Conservation (phyloP, 2,888 invertebrate species). For the Nymphalis c-album region DNA sequence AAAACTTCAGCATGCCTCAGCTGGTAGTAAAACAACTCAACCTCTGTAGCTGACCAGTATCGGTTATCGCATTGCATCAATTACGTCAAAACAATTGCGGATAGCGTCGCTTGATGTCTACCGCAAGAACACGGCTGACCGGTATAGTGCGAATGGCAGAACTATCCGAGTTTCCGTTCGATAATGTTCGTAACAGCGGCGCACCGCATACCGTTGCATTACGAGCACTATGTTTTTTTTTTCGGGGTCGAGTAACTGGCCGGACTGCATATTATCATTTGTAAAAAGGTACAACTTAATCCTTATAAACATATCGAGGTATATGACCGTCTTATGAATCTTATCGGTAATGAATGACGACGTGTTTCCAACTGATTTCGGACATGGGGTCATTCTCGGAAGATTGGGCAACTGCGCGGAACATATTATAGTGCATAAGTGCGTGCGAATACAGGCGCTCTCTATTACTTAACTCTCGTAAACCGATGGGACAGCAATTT, state of each 20-base stretch:
- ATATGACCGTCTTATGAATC: neutral
- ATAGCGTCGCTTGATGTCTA: constrained; percentile 14
- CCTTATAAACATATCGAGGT: constrained; percentile 7
- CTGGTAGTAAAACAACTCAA: neutral
- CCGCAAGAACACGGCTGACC: constrained; percentile 29
- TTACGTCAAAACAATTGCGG: constrained; percentile 28
- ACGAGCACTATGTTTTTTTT: constrained; percentile 15
- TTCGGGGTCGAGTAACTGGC: constrained; percentile 31
- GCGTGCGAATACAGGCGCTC: too few relatives aligned
- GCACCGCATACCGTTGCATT: constrained; percentile 30
- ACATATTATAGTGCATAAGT: too few relatives aligned
- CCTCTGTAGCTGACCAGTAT: neutral
- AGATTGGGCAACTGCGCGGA: too few relatives aligned
- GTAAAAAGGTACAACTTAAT: constrained; percentile 22
- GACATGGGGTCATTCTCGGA: too few relatives aligned
- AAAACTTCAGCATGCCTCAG: too few relatives aligned
- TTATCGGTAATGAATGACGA: neutral
- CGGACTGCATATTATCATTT: constrained; percentile 26
- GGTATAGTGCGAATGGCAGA: constrained; percentile 32
- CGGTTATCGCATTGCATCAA: constrained; percentile 12
- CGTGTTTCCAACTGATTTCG: too few relatives aligned
- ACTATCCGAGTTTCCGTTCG: constrained; percentile 17
- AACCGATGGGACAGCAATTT: too few relatives aligned
- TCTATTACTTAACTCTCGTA: too few relatives aligned
- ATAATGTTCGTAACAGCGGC: constrained; percentile 27